These are phyloP conservation scores for Paramormyrops hopkinsi DNA, from an alignment of 2,797 vertebrate genomes.

Conservation along the genomic window DNA sequence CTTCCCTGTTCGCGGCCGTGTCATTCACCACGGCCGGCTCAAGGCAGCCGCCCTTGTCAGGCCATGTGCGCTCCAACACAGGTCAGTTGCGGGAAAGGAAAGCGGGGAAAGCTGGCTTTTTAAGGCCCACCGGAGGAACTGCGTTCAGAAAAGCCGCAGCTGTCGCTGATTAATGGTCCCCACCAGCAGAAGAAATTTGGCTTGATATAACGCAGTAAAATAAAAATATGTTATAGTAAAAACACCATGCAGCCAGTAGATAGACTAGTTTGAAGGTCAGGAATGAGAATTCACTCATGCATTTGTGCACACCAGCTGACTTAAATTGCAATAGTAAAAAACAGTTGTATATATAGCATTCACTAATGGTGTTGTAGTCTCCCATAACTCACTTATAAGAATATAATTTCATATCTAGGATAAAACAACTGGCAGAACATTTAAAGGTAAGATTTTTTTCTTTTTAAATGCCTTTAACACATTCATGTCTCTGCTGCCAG, in stretches of 20 bases:
- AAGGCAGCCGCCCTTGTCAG: not conserved
- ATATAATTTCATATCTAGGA: not conserved
- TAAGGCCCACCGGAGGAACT: not conserved
- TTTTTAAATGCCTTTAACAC: not conserved
- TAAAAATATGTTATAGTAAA: not conserved
- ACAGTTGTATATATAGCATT: not conserved
- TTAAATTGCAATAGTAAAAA: not conserved
- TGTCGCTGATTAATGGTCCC: not conserved
- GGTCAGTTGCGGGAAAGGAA: not conserved
- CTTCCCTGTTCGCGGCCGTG: slow-evolving; percentile 33
- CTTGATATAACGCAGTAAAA: not conserved
- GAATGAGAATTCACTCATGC: not conserved
- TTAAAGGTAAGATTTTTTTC: not conserved
- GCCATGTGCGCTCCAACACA: not conserved
- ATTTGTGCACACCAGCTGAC: not conserved
- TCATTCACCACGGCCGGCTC: slow-evolving; percentile 38
- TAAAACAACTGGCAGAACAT: not conserved
- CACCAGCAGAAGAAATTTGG: not conserved
- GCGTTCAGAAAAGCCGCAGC: not conserved
- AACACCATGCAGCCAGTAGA: not conserved
- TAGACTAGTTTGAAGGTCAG: not conserved
- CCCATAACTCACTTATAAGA: not conserved
- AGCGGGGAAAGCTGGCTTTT: not conserved
- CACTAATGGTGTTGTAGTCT: not conserved
- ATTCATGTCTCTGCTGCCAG: not conserved